A percentile compares a stretch with the other conserved stretches of the same genome.
Evolutionary conservation across 2,888 invertebrate genomes (phyloP).

Genomic region (Limnephilus marmoratus): DNA sequence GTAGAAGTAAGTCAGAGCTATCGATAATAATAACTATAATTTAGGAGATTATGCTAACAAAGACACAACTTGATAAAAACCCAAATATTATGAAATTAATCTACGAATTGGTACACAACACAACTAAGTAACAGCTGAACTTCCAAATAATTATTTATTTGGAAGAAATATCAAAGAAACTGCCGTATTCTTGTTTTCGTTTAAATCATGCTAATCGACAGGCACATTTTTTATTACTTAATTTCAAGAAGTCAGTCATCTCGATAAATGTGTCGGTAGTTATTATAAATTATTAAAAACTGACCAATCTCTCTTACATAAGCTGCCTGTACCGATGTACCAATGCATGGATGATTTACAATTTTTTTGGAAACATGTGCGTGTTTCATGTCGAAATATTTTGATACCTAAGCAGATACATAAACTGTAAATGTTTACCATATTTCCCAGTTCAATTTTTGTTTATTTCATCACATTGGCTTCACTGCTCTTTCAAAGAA

Average conservation of each 20-base stretch:
- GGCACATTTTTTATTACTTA: neutral
- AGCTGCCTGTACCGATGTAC: neutral
- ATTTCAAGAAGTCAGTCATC: neutral
- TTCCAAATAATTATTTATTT: neutral
- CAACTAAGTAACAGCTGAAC: neutral
- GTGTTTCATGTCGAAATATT: neutral
- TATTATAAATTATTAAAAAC: neutral
- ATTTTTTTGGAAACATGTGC: neutral
- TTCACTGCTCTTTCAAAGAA: neutral
- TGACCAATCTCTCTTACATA: neutral
- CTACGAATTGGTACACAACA: neutral
- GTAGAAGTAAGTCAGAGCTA: neutral
- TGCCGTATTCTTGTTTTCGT: neutral
- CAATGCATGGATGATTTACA: neutral
- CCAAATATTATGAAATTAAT: neutral
- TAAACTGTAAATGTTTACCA: neutral
- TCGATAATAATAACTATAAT: neutral
- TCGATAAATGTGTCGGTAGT: neutral
- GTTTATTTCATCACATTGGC: neutral
- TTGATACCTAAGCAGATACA: no score
- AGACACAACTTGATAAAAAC: neutral
- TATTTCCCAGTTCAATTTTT: neutral
- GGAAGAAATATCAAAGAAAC: neutral
- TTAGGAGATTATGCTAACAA: neutral
- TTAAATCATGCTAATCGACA: neutral